These are phyloP conservation scores for Alligator sinensis DNA, from an alignment of 2,113 vertebrate genomes.

Conservation along the genomic window DNA sequence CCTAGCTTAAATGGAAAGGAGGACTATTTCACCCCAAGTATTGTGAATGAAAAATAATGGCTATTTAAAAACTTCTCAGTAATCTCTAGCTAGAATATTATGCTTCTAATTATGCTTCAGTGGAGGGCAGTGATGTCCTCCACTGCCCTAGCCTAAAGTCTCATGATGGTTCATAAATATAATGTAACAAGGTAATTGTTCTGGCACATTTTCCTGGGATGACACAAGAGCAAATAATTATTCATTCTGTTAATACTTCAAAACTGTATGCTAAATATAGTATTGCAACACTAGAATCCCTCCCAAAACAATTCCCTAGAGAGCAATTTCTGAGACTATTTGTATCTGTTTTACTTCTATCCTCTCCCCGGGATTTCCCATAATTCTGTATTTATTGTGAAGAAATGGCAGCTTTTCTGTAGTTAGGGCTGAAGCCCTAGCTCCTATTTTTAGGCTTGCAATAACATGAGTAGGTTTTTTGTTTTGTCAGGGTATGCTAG, in stretches of 20 bases:
- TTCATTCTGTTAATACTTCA: neutral
- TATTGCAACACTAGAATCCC: constrained; percentile 13
- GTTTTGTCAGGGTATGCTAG: neutral
- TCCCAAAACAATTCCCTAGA: constrained; percentile 11
- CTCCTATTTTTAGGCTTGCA: neutral
- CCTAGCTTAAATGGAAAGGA: too few species aligned
- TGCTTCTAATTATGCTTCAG: too few species aligned
- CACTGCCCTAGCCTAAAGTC: too few species aligned
- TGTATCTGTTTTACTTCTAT: neutral
- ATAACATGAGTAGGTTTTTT: neutral
- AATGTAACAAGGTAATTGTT: too few species aligned
- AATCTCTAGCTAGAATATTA: too few species aligned
- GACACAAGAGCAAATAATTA: too few species aligned
- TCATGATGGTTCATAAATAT: too few species aligned
- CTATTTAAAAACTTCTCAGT: too few species aligned
- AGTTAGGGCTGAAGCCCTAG: neutral
- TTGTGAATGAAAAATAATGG: too few species aligned
- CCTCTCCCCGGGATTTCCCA: neutral
- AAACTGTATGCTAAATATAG: constrained; percentile 7
- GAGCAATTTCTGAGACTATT: constrained; percentile 20
- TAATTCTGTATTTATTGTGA: neutral
- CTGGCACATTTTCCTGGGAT: too few species aligned
- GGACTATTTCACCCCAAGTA: too few species aligned
- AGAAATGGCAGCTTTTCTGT: neutral
- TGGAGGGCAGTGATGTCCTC: too few species aligned